Evolutionary conservation across 2,797 vertebrate species (phyloP).

Genomic region (Miichthys miiuy): DNA sequence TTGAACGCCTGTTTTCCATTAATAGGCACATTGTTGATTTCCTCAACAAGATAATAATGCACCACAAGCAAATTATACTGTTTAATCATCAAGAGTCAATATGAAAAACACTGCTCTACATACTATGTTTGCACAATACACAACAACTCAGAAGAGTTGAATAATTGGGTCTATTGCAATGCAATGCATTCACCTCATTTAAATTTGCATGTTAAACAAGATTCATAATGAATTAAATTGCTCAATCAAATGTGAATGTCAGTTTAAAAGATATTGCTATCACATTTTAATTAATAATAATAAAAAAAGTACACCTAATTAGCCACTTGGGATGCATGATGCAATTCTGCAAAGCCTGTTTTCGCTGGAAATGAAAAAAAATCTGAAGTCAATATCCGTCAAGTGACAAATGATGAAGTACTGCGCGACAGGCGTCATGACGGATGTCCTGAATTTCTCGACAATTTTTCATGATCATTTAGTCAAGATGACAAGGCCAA

Average conservation of each 20-base stretch:
- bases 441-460: constrained; percentile 13
- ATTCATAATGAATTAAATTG: constrained; percentile 37
- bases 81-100: constrained; percentile 20
- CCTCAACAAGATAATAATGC: constrained; percentile 10
- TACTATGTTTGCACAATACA: constrained; percentile 9
- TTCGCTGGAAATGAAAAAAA: not conserved
- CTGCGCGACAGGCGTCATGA: constrained; percentile 18
- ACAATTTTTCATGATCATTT: constrained; percentile 8
- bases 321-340: constrained; percentile 15
- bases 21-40: constrained; percentile 18
- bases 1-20: constrained; percentile 31
- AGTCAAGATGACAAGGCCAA: not conserved
- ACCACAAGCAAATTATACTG: constrained; percentile 1
- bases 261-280: constrained; percentile 31
- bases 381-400: constrained; percentile 22
- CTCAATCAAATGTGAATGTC: constrained; percentile 40
- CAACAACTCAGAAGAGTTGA: constrained; percentile 22
- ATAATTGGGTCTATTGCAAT: not conserved
- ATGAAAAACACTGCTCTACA: not conserved
- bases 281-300: constrained; percentile 12
- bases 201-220: constrained; percentile 35
- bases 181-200: constrained; percentile 11
- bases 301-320: constrained; percentile 20
- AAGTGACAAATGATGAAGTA: constrained; percentile 22
- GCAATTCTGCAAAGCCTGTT: constrained; percentile 2